These are phyloP conservation scores for Phyto melanocephala DNA, from an alignment of 2,888 invertebrate genomes.

Conservation along the genomic window DNA sequence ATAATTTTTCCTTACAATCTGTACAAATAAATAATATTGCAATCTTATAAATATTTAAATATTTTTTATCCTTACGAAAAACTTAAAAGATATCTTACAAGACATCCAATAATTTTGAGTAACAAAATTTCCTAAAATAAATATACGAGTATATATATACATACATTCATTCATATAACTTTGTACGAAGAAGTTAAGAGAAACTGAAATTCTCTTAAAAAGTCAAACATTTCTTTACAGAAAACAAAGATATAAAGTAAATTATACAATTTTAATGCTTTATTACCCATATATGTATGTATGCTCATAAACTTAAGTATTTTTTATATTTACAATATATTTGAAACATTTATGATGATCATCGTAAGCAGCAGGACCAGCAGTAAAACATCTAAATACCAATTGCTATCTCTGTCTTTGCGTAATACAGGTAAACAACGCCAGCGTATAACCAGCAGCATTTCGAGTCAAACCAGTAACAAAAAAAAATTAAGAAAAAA, in stretches of 20 bases:
- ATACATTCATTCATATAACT: too few relatives aligned
- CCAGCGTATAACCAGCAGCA: constrained; percentile 69
- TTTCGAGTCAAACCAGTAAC: constrained; percentile 64
- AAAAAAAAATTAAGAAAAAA: constrained; percentile 15
- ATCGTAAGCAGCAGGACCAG: constrained; percentile 31
- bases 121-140: too few relatives aligned
- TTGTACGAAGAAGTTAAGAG: constrained; percentile 27
- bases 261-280: constrained; percentile 14
- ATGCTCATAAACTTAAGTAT: constrained; percentile 44
- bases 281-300: constrained; percentile 41
- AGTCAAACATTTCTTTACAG: background rate
- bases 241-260: background rate
- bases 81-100: too few relatives aligned
- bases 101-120: too few relatives aligned
- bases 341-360: constrained; percentile 60
- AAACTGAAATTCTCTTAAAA: constrained; percentile 22
- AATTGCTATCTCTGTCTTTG: constrained; percentile 71
- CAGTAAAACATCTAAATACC: constrained; percentile 45
- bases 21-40: too few relatives aligned
- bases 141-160: too few relatives aligned
- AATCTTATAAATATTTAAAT: too few relatives aligned
- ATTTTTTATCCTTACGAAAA: too few relatives aligned
- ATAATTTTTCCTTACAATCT: too few relatives aligned
- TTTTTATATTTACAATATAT: constrained; percentile 25
- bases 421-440: constrained; percentile 76